Evolutionary conservation across 2,113 vertebrate genomes (phyloP).

Genomic region (Dunckerocampus dactyliophorus): DNA sequence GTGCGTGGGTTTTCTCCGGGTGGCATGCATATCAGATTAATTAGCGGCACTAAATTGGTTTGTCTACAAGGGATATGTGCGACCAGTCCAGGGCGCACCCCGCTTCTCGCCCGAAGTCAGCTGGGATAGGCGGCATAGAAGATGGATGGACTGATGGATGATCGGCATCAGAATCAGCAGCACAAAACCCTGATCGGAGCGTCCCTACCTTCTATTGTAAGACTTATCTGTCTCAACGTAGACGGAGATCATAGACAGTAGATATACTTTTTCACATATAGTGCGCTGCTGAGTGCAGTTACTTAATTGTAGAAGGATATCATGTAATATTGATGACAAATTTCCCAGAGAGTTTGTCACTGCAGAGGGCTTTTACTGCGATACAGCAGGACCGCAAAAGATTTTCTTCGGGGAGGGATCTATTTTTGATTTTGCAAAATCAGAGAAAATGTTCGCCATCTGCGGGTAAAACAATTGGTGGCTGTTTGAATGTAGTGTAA

Average conservation of each 20-base stretch:
- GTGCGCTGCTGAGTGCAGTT: constrained; percentile 40
- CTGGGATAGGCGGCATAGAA: no score
- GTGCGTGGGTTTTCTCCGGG: no score
- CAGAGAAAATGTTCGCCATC: background rate
- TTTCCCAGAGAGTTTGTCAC: constrained; percentile 35
- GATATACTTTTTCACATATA: constrained; percentile 30
- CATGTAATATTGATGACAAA: constrained; percentile 59
- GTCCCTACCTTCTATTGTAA: no score
- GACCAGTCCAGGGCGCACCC: no score
- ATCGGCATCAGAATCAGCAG: no score
- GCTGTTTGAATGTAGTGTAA: background rate
- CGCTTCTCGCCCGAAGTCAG: no score
- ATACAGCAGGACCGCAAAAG: constrained; percentile 8
- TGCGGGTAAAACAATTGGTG: no score
- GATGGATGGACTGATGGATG: no score
- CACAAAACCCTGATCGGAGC: no score
- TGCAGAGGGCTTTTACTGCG: constrained; percentile 43
- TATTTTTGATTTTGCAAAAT: constrained; percentile 4
- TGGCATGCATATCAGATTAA: no score
- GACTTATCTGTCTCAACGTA: constrained; percentile 31
- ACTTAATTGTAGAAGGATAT: constrained; percentile 56
- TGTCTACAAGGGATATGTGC: no score
- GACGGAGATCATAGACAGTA: constrained; percentile 34
- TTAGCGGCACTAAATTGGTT: no score
- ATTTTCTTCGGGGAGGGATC: background rate